phyloP scores from a whole-genome alignment of 2,797 vertebrate species.

The Spatula versicolor region DNA sequence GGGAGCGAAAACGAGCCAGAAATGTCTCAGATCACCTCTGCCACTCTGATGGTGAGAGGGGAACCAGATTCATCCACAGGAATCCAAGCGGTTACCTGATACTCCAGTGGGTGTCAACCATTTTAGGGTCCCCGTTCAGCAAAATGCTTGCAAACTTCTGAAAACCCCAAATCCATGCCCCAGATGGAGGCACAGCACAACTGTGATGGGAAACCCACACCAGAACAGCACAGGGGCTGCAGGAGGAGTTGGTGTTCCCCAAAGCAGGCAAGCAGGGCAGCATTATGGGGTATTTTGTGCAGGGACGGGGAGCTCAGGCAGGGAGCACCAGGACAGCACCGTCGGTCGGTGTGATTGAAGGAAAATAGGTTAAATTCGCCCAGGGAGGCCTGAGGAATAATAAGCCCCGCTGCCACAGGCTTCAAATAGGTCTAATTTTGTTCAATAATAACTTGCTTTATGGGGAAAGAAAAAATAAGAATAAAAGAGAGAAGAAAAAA shows the following conservation, averaged over 20 bases:
- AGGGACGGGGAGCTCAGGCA: not conserved
- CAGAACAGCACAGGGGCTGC: too few species aligned
- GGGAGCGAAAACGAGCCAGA: not conserved
- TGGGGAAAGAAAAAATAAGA: too few species aligned
- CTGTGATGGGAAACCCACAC: too few species aligned
- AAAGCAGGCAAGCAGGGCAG: not conserved
- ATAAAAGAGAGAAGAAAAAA: not conserved
- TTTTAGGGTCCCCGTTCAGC: not conserved
- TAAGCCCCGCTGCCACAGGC: not conserved
- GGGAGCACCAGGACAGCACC: not conserved
- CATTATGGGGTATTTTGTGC: not conserved
- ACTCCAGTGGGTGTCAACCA: too few species aligned
- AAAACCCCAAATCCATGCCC: not conserved
- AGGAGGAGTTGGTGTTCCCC: too few species aligned
- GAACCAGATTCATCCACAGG: accelerated
- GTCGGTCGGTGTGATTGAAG: too few species aligned
- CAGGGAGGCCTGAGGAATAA: not conserved
- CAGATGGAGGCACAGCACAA: too few species aligned
- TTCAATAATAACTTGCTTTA: not conserved
- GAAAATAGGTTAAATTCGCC: not conserved
- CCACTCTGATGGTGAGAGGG: not conserved
- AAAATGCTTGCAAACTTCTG: not conserved
- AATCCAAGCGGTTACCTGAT: not conserved
- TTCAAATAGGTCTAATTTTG: not conserved
- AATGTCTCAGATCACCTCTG: not conserved